A percentile compares a stretch with the other conserved stretches of the same genome.
phyloP scores from a whole-genome alignment of 1,140 invertebrate species.

The Proctacanthus coquilletti region DNA sequence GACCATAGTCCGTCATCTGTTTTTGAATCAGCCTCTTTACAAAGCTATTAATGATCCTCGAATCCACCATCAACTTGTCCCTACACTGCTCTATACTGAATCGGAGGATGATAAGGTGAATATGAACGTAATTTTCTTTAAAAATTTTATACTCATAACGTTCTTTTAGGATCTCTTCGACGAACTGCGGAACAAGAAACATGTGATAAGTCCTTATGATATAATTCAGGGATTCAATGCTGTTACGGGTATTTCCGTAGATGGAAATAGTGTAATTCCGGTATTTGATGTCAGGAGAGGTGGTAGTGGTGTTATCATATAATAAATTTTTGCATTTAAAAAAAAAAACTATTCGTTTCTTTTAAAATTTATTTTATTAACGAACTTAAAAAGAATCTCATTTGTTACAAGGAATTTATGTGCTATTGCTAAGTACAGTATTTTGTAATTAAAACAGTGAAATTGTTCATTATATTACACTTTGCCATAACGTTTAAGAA shows the following conservation, averaged over 20 bases:
- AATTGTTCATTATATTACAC: too few species aligned
- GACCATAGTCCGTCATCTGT: conserved; percentile 51
- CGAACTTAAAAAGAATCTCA: too few species aligned
- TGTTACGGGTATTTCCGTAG: conserved; percentile 20
- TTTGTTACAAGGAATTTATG: too few species aligned
- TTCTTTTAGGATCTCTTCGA: conserved; percentile 14
- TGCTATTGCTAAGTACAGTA: too few species aligned
- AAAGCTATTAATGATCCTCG: conserved; percentile 62
- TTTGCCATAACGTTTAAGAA: too few species aligned
- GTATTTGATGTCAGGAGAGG: too few species aligned
- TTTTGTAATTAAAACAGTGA: too few species aligned
- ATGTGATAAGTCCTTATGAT: conserved; percentile 22
- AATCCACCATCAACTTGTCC: conserved; percentile 81
- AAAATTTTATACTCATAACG: neutral
- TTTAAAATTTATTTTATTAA: too few species aligned
- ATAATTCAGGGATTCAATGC: conserved; percentile 31
- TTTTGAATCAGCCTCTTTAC: conserved; percentile 53
- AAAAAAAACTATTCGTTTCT: too few species aligned
- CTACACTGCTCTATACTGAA: conserved; percentile 63
- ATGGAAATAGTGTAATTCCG: conserved; percentile 19
- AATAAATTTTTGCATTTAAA: too few species aligned
- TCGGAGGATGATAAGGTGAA: conserved; percentile 27
- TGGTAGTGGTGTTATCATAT: too few species aligned
- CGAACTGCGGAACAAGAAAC: conserved; percentile 15
- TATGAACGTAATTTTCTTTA: neutral